Base-by-base conservation (phyloP, 2,888 invertebrate species). In the Pterostichus niger region DNA sequence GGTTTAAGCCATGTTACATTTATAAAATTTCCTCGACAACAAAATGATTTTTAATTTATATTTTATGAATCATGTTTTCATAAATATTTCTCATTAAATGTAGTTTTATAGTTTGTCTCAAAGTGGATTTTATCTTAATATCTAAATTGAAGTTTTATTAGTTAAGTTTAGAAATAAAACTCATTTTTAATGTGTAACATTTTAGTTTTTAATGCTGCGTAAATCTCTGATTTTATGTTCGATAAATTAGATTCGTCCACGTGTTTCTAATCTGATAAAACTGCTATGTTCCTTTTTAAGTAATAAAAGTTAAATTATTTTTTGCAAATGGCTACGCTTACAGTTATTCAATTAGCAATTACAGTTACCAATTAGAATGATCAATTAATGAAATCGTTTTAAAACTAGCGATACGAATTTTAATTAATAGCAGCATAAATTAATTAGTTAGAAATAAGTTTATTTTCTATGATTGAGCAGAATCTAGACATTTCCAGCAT, bases 131-230 rank as follows among this genome's bases (percentile, higher is more conserved):
- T 64, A 64, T 64, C 64, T 64, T 9, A 6, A 64, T 33, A 64
- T 64, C 64, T 64, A 64, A 64, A 64, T 64, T 64, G 64, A 64
- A 64, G 64, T 59, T 59, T 59, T 59, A 59, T 59, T 59, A 59
- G 59, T 10, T 59, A 59, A 59, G 59, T 59, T 59, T 59, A 24
- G 11, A 59, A 59, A 59, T 59, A 59, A 59, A 59, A 59, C 24
- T 59, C 24, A 6, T 59, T 59, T 59, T 59, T 40, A 40, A 59
- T 59, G 35, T 64, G 64, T 33, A 64, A 64, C 64, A 64, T 64
- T 64, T 64, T 33, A 64, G 35, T 64, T 64, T 64, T 64, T 64
- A 64, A 64, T 35, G 64, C 35, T n/a, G n/a, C 31, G 64, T 64
- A 64, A 64, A 64, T 64, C 35, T 64, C 33, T 35, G 35, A 64